Conservation (phyloP, 92 coral and sea anemone species). For the Muricea muricata region DNA sequence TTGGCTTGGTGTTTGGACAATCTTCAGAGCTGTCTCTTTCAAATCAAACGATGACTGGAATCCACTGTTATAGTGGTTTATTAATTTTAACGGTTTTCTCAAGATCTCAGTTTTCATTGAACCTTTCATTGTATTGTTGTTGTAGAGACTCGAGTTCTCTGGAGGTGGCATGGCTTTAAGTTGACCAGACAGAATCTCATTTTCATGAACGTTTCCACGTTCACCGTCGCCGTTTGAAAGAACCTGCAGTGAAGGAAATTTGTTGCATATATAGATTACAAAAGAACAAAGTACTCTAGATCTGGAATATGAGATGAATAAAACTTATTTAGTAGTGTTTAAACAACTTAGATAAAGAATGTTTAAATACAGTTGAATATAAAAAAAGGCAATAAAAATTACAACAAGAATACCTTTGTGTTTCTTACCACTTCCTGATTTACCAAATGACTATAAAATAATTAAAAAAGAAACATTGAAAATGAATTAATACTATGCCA, state of each 20-base stretch:
- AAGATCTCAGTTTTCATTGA: not conserved
- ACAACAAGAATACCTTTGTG: not conserved
- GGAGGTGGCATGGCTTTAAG: slow-evolving; percentile 84
- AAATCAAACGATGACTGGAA: too few relatives aligned
- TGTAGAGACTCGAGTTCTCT: slow-evolving; percentile 90
- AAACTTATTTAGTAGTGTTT: too few relatives aligned
- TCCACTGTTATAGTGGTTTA: too few relatives aligned
- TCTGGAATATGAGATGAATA: too few relatives aligned
- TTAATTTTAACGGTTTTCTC: not conserved
- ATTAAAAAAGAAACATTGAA: not conserved
- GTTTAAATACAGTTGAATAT: not conserved
- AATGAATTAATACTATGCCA: not conserved
- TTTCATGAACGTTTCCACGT: not conserved
- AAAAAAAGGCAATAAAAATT: not conserved
- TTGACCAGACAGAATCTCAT: not conserved
- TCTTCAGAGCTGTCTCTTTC: too few relatives aligned
- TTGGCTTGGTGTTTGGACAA: too few relatives aligned
- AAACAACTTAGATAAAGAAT: too few relatives aligned
- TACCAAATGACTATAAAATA: slow-evolving; percentile 22
- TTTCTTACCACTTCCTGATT: slow-evolving; percentile 27
- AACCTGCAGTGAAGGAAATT: not conserved
- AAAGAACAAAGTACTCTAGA: too few relatives aligned
- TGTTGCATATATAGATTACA: not conserved
- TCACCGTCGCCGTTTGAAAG: not conserved
- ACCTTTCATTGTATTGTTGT: too few relatives aligned